phyloP scores from a whole-genome alignment of 1,140 invertebrate species.

The Drosophila sucinea region DNA sequence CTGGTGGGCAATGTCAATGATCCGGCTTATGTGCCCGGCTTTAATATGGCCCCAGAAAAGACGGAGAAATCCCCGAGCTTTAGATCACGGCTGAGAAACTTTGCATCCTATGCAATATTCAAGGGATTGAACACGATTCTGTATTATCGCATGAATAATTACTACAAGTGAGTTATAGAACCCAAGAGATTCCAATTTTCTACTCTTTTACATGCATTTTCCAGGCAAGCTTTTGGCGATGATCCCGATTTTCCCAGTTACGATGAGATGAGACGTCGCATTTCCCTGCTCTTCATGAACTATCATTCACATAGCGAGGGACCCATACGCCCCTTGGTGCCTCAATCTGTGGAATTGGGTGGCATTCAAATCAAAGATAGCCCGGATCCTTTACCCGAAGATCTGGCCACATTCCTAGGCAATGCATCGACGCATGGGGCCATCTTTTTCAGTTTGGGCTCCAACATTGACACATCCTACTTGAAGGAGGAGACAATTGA shows the following conservation, averaged over 20 bases:
- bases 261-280: slow-evolving; percentile 49
- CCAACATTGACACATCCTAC: slow-evolving; percentile 82
- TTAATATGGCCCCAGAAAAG: slow-evolving; percentile 11
- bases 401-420: slow-evolving; percentile 44
- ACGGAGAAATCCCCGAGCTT: slow-evolving; percentile 31
- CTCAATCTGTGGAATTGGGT: slow-evolving; percentile 78
- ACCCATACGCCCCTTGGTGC: slow-evolving; percentile 68
- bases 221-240: slow-evolving; percentile 42
- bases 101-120: background rate
- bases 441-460: slow-evolving; percentile 86
- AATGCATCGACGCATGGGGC: slow-evolving; percentile 49
- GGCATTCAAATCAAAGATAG: slow-evolving; percentile 81
- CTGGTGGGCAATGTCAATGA: slow-evolving; percentile 52
- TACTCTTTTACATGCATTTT: background rate
- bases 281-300: slow-evolving; percentile 59
- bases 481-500: slow-evolving; percentile 80
- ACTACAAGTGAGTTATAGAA: slow-evolving; percentile 48
- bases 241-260: slow-evolving; percentile 46
- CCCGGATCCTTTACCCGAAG: slow-evolving; percentile 63
- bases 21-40: slow-evolving; percentile 47
- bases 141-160: background rate
- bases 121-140: background rate
- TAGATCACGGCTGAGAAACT: slow-evolving; percentile 18
- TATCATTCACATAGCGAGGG: slow-evolving; percentile 55
- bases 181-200: background rate